Percentiles rank a stretch among this genome's conserved stretches.
Evolutionary conservation across 2,888 invertebrate genomes (phyloP).

Genomic region (Rhagonycha lutea): DNA sequence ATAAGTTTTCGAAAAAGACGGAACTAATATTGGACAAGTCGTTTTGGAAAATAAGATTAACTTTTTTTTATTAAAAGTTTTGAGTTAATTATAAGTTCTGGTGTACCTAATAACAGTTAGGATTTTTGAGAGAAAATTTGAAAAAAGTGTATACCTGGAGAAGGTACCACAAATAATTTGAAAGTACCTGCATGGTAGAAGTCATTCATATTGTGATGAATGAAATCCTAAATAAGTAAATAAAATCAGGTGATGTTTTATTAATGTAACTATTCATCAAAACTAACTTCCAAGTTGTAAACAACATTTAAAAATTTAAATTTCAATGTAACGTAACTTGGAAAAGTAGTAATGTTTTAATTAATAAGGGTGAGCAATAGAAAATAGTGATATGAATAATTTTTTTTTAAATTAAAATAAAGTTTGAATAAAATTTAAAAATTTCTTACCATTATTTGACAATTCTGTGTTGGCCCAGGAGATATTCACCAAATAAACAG

Average conservation of each 20-base stretch:
- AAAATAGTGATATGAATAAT: background rate
- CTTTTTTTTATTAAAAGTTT: background rate
- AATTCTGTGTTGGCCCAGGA: constrained; percentile 43
- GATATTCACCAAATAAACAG: constrained; percentile 46
- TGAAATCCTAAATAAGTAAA: constrained; percentile 3
- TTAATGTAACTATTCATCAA: constrained; percentile 15
- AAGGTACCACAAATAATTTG: background rate
- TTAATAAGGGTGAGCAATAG: background rate
- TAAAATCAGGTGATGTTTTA: constrained; percentile 30
- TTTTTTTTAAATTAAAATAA: background rate
- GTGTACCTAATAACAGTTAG: background rate
- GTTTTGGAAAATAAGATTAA: background rate
- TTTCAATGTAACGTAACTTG: constrained; percentile 22
- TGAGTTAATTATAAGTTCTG: background rate
- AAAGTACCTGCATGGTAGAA: background rate
- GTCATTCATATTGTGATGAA: background rate
- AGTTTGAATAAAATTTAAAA: background rate
- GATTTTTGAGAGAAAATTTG: background rate
- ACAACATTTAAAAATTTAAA: constrained; percentile 28
- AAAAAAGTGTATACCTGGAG: background rate
- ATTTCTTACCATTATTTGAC: constrained; percentile 41
- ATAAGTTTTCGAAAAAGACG: background rate
- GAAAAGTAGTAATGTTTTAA: background rate
- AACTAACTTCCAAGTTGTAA: constrained; percentile 32
- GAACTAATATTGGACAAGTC: background rate